A percentile compares a stretch with the other conserved stretches of the same genome.
These are phyloP conservation scores for Leptopilina myrica DNA, from an alignment of 2,888 invertebrate species.

Conservation along the genomic window DNA sequence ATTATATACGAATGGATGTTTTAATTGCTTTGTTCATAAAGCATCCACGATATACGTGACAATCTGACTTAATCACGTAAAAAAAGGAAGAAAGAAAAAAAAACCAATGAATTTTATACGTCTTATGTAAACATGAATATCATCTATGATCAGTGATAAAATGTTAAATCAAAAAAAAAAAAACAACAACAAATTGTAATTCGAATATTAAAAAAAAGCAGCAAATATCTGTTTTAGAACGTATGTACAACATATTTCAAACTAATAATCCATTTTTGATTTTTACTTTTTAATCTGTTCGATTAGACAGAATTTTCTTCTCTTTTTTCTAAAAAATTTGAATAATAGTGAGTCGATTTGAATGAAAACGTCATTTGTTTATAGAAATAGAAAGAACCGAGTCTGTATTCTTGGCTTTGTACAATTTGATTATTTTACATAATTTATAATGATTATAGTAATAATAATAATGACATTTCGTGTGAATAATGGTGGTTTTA, in stretches of 20 bases:
- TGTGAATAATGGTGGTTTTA: slow-evolving; percentile 40
- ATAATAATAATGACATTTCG: slow-evolving; percentile 35
- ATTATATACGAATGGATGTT: slow-evolving; percentile 16
- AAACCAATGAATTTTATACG: slow-evolving; percentile 22
- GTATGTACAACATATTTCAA: not conserved
- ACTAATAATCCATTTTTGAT: not conserved
- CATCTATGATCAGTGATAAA: slow-evolving; percentile 2
- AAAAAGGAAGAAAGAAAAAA: not conserved
- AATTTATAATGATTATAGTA: slow-evolving; percentile 34
- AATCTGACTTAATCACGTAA: not conserved
- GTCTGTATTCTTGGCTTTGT: slow-evolving; percentile 52
- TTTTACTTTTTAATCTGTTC: slow-evolving; percentile 7
- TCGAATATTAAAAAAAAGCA: slow-evolving; percentile 40
- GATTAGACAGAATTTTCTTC: slow-evolving; percentile 25
- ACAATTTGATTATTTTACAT: slow-evolving; percentile 48
- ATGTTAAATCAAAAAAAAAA: slow-evolving; percentile 27
- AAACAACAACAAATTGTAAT: slow-evolving; percentile 2
- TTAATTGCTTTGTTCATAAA: slow-evolving; percentile 27
- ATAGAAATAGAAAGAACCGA: slow-evolving; percentile 49
- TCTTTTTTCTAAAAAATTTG: not conserved
- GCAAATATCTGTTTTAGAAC: not conserved
- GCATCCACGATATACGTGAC: slow-evolving; percentile 20
- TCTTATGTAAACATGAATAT: slow-evolving; percentile 10
- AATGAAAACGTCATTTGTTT: slow-evolving; percentile 14
- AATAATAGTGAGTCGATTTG: not conserved